Base-by-base conservation (phyloP, 2,113 vertebrate species). In the Todiramphus chloris region DNA sequence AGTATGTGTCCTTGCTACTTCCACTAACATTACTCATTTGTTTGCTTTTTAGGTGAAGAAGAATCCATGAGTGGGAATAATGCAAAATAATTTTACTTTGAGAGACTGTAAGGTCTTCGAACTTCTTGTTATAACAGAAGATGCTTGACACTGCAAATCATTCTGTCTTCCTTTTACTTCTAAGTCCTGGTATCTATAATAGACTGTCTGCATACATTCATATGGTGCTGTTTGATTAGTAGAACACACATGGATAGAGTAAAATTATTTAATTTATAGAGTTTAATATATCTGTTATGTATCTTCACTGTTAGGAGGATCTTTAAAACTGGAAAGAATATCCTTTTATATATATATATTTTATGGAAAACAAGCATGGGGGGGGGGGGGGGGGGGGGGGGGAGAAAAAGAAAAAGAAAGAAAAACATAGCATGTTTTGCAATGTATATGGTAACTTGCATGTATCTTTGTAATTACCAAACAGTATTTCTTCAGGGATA, bases 41-140 rank as follows among this genome's bases (percentile, higher is more conserved):
- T 90, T 94, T 80, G 20, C 11, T 75, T 92, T 94, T 80, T 77
- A 87, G 82, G 68, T 50, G 64, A 78, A 87, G 37, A 76, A 43
- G 51, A 56, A 60, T 50, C 51, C 78, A 43, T 46, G 30, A 73
- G 46, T 41, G 16, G 43, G n/a, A 96, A 78, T 59, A 88, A 75
- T 17, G 25, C 33, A 92, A 93, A 93, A 88, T 85, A 73, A 50
- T 89, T 88, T 95, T 9, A 83, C 46, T 96, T 59, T 43, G 28
- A 85, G 70, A 79, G 6, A 53, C 46, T 55, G 50, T 50, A 77
- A 94, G 53, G 13, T 80, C 62, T 95, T 86, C 2, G 2, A 91
- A 74, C 24, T 35, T 84, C 18, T 80, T 91, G 60, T 75, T 87
- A 17, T 11, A 85, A 59, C 13, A 77, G 43, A 63, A 62, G 59